Evolutionary conservation across 2,888 invertebrate species (phyloP), one percentile per base, ranked within the genome.

Genomic region (Sipha maydis): DNA sequence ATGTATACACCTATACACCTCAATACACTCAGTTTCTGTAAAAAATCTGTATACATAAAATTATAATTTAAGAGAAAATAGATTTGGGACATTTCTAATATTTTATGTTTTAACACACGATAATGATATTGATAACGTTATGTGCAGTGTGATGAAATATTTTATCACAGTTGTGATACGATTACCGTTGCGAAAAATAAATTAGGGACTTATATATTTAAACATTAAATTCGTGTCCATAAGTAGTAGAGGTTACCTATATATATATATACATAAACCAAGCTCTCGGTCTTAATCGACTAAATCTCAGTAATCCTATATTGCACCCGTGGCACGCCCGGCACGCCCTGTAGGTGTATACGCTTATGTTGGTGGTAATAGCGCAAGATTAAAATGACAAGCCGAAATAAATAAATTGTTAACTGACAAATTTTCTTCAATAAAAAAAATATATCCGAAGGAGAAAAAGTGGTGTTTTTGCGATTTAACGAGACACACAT

Each of bases 291-390:
- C 48, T 82, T 48, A 69, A 67, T 82, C 80, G 41, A 67, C 80
- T 38, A 80, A 80, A 80, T 80, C 67, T 80, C 41, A 11, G 41
- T 48, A 82, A 82, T 82, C 41, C 69, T 48, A 69, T 48, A 48
- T 28, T 69, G 31, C 82, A 21, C 21, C 41, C 11, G 28, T 69
- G 82, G 7, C 82, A 82, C 82, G 67, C 80, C 41, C 69, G 80
- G 80, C 67, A 80, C 80, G 67, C 80, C 80, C 80, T 82, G 48
- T 11, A 48, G 61, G 34, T 61, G 25, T 28, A 79, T 61, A 69
- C 69, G 69, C 28, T 69, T 69, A 28, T 48, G 69, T 69, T 5
- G 69, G 41, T 7, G 21, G 69, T 69, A 69, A 82, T 82, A 69
- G 69, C 41, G 48, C 38, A 21, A 79, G 48, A 82, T 31, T 69